A percentile compares a stretch with the other conserved stretches of the same genome.
phyloP scores from a whole-genome alignment of 2,888 invertebrate species.

The Mantis religiosa region DNA sequence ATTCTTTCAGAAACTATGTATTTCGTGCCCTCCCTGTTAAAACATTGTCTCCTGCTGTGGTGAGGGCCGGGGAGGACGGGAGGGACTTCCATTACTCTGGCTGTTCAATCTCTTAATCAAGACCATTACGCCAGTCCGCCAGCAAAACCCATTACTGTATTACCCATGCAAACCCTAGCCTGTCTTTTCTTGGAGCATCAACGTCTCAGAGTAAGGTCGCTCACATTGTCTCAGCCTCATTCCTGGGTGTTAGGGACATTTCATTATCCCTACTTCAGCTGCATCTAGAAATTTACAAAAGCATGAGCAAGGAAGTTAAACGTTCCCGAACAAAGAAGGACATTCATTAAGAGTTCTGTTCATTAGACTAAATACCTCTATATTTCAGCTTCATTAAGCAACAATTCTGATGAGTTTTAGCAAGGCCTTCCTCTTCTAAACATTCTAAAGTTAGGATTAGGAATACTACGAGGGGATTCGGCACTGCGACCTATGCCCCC shows the following conservation, averaged over 20 bases:
- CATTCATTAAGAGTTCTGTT: too few relatives aligned
- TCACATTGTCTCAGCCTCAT: neutral
- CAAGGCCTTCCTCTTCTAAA: too few relatives aligned
- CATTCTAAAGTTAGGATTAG: too few relatives aligned
- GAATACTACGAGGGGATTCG: too few relatives aligned
- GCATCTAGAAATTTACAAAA: too few relatives aligned
- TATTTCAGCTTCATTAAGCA: too few relatives aligned
- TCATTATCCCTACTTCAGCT: too few relatives aligned
- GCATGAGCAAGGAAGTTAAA: too few relatives aligned
- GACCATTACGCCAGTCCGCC: conserved; percentile 23
- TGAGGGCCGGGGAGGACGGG: neutral
- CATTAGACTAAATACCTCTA: too few relatives aligned
- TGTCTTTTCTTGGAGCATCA: neutral
- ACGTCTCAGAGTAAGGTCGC: neutral
- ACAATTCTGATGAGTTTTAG: too few relatives aligned
- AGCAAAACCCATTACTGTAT: conserved; percentile 26
- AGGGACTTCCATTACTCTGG: conserved; percentile 18
- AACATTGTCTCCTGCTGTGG: conserved; percentile 22
- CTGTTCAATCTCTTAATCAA: conserved; percentile 31
- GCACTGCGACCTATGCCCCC: too few relatives aligned
- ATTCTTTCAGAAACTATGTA: neutral
- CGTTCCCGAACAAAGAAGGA: too few relatives aligned
- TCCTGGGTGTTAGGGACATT: neutral
- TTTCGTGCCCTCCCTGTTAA: neutral
- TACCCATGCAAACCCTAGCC: conserved; percentile 19